These are phyloP conservation scores for Tautogolabrus adspersus DNA, from an alignment of 2,113 vertebrate genomes.

Conservation along the genomic window DNA sequence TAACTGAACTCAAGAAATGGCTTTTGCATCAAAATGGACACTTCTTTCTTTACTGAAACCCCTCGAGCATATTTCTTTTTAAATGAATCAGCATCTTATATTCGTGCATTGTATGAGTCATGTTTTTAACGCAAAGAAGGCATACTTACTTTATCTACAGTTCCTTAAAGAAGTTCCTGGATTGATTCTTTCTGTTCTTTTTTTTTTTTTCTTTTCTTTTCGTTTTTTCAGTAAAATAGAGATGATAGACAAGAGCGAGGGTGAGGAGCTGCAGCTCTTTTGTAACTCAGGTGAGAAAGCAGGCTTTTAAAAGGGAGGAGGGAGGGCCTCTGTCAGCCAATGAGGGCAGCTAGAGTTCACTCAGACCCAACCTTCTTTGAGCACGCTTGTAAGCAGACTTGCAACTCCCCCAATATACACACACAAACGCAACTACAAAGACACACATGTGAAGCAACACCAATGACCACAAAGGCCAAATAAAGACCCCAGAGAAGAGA, in stretches of 20 bases:
- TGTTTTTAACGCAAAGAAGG: neutral
- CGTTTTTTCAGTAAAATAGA: neutral
- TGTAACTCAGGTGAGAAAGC: constrained; percentile 70
- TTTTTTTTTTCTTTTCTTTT: too few species aligned
- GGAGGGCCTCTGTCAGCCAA: constrained; percentile 77
- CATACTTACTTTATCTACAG: constrained; percentile 54
- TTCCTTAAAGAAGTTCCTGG: neutral
- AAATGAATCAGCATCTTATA: neutral
- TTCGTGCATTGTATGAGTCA: neutral
- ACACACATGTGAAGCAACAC: neutral
- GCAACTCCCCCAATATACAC: constrained; percentile 25
- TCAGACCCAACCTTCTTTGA: constrained; percentile 27
- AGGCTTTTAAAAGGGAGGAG: constrained; percentile 75
- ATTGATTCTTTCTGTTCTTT: neutral
- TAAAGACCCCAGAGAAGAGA: neutral
- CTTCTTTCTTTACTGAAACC: neutral
- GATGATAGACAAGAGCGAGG: constrained; percentile 5
- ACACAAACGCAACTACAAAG: constrained; percentile 13
- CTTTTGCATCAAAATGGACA: neutral
- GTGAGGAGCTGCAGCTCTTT: constrained; percentile 55
- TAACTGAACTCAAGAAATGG: neutral
- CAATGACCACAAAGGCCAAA: neutral
- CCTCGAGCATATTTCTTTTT: neutral
- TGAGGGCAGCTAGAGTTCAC: constrained; percentile 39
- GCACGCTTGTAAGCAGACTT: neutral